Conservation (phyloP, 2,888 invertebrate species). For the Phaedon cochleariae region DNA sequence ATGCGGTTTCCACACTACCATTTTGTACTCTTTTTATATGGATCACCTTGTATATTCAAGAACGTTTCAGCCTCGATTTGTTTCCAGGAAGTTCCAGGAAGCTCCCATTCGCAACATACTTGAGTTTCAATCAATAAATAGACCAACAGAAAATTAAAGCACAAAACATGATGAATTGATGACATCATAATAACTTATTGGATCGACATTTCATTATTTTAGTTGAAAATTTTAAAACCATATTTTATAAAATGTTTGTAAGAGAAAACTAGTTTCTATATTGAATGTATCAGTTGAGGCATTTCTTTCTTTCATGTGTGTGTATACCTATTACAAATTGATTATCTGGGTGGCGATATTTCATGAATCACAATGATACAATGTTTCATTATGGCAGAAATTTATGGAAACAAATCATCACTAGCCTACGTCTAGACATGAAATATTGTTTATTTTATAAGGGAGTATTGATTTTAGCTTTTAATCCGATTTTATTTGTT, state of each 20-base stretch:
- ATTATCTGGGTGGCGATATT: background rate
- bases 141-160: conserved; percentile 20
- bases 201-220: conserved; percentile 1
- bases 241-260: conserved; percentile 10
- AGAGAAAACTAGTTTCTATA: conserved; percentile 8
- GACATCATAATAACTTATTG: conserved; percentile 2
- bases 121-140: conserved; percentile 48
- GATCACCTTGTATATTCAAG: too few relatives aligned
- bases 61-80: background rate
- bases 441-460: background rate
- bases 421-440: background rate
- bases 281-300: conserved; percentile 9
- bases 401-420: background rate
- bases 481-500: conserved; percentile 13
- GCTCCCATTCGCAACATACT: conserved; percentile 42
- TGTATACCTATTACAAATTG: background rate
- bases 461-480: conserved; percentile 17
- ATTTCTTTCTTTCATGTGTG: conserved; percentile 6
- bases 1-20: too few relatives aligned
- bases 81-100: conserved; percentile 39
- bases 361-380: background rate
- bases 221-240: conserved; percentile 6
- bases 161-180: conserved; percentile 18
- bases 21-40: too few relatives aligned
- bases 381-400: background rate